A percentile compares a stretch with the other conserved stretches of the same genome.
Evolutionary conservation across 2,113 vertebrate genomes (phyloP).

Genomic region (Callospermophilus lateralis): DNA sequence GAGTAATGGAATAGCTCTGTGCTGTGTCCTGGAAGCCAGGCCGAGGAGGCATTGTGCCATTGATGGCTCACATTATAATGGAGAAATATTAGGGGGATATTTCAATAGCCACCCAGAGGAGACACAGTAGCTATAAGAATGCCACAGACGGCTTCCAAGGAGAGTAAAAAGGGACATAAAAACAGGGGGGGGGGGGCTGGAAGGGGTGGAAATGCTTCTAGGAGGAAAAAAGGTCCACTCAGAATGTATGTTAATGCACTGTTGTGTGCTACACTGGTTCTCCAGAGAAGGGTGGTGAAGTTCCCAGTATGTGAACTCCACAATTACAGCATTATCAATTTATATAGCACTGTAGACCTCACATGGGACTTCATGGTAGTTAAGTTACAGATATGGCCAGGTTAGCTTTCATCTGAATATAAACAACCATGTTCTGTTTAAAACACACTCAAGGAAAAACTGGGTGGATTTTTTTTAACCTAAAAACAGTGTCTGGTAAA

Average conservation of each 20-base stretch:
- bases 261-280: neutral
- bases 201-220: neutral
- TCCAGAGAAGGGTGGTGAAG: neutral
- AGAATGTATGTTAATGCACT: conserved; percentile 26
- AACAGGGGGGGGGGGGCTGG: neutral
- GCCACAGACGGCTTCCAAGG: conserved; percentile 51
- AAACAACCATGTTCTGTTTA: conserved; percentile 53
- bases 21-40: conserved; percentile 50
- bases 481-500: neutral
- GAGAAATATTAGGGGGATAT: conserved; percentile 75
- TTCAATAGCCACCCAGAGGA: conserved; percentile 77
- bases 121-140: conserved; percentile 70
- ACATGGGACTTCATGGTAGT: conserved; percentile 32
- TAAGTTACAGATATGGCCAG: conserved; percentile 63
- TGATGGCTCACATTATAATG: conserved; percentile 62
- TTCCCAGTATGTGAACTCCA: neutral
- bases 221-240: neutral
- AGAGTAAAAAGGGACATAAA: conserved; percentile 49
- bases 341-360: neutral
- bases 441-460: conserved; percentile 4
- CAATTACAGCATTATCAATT: conserved; percentile 64
- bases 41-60: conserved; percentile 41
- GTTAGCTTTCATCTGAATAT: conserved; percentile 33
- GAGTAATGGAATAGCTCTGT: conserved; percentile 73
- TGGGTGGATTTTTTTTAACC: conserved; percentile 49